These are phyloP conservation scores for Glaucomys volans DNA, from an alignment of 2,113 vertebrate genomes.

Conservation along the genomic window DNA sequence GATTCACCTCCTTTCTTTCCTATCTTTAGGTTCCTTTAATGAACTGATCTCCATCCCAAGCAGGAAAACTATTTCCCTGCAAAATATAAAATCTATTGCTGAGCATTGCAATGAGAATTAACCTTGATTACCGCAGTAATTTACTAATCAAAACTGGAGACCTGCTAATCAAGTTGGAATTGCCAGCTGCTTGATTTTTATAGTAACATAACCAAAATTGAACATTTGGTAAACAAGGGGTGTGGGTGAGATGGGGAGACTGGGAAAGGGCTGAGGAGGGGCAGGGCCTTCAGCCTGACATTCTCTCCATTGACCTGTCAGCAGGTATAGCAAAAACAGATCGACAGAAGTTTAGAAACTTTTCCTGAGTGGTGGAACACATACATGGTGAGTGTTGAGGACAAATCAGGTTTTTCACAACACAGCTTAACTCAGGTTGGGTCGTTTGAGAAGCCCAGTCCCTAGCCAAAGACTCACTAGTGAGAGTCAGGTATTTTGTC, in stretches of 20 bases:
- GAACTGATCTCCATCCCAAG: slow-evolving; percentile 78
- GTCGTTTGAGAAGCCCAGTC: background rate
- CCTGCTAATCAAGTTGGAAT: slow-evolving; percentile 92
- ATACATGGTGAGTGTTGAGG: accelerated
- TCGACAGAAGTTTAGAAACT: accelerated
- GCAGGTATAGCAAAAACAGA: background rate
- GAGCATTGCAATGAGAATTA: slow-evolving; percentile 88
- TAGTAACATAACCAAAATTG: slow-evolving; percentile 89
- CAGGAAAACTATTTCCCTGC: slow-evolving; percentile 84
- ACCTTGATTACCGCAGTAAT: slow-evolving; percentile 92
- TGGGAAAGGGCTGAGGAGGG: background rate
- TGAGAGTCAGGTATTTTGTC: too few species aligned
- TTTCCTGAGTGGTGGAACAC: background rate
- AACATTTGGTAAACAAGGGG: slow-evolving; percentile 88
- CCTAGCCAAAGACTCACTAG: background rate
- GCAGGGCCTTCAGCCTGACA: background rate
- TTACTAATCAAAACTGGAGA: slow-evolving; percentile 93
- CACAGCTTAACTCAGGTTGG: accelerated
- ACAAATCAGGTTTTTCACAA: background rate
- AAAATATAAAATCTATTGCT: slow-evolving; percentile 85
- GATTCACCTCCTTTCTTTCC: slow-evolving; percentile 52
- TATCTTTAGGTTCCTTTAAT: slow-evolving; percentile 75
- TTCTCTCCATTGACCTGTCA: background rate
- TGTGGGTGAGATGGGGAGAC: slow-evolving; percentile 74
- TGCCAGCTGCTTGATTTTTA: slow-evolving; percentile 91